Evolutionary conservation across 2,113 vertebrate genomes (phyloP), one percentile per base, ranked within the genome.

Genomic region (Poeciliopsis turrubarensis): DNA sequence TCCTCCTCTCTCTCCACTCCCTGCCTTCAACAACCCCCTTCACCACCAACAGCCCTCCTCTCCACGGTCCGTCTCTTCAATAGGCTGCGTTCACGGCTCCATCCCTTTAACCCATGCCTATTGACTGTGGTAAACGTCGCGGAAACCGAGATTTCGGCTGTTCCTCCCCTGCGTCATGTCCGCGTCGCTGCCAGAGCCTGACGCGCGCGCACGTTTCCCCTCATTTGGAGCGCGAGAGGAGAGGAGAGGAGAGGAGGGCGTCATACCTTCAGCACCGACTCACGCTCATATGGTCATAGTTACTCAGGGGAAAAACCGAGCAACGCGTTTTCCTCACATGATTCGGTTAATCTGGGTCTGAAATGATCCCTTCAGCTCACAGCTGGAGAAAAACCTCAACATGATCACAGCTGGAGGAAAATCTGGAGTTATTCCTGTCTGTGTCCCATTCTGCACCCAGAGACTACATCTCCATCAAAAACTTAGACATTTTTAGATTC

Each of bases 101-200:
- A 80, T 26, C 79, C 72, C 72, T 41, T 84, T 81, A 89, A 89
- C 86, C 86, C 89, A 80, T 85, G 77, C 47, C 87, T 39, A 79
- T 61, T 76, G 60, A 76, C 22, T 8, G 44, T 31, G 83, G 73
- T 64, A 80, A 87, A 41, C 73, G 83, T 87, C 54, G 81, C 60
- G 83, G 76, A 87, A 89, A 85, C 64, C 14, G 57, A 78, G 26
- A 85, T 89, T 79, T 81, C 4, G 72, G 75, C 47, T 68, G 82
- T 15, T 27, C 8, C 87, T 27, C 8, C 87, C 85, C 74, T 84
- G 86, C 84, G 87, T 89, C 91, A 90, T 83, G 68, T 70, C 83
- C 51, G 73, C 83, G 66, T 78, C 82, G 80, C 37, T 67, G 34
- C 71, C 26, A 19, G 37, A 51, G 39, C 66, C 26, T 63, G 12